Conservation (phyloP, 2,888 invertebrate species). For the Taenaris catops region DNA sequence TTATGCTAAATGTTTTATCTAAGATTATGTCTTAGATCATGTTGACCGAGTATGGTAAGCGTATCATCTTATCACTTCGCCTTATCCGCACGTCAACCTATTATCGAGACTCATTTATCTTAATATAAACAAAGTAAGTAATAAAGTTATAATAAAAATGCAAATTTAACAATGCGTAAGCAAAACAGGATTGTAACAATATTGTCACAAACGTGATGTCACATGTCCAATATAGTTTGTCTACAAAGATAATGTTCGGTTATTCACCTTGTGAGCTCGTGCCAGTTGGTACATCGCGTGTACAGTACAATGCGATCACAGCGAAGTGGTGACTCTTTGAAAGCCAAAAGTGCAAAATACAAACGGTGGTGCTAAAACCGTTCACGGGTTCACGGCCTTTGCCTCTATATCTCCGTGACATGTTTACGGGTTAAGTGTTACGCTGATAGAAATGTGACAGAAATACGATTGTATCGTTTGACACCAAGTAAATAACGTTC, state of each 20-base stretch:
- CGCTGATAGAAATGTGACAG: constrained; percentile 25
- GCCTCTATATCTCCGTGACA: constrained; percentile 38
- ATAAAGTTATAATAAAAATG: too few relatives aligned
- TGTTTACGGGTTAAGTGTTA: constrained; percentile 37
- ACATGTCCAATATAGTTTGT: constrained; percentile 61
- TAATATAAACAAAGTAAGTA: too few relatives aligned
- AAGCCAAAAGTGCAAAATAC: constrained; percentile 51
- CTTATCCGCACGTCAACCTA: too few relatives aligned
- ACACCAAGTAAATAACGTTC: too few relatives aligned
- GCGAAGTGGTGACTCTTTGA: constrained; percentile 44
- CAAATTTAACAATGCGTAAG: too few relatives aligned
- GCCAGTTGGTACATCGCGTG: constrained; percentile 50
- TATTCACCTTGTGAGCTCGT: constrained; percentile 54
- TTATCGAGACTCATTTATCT: too few relatives aligned
- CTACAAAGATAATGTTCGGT: constrained; percentile 63
- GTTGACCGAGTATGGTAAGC: too few relatives aligned
- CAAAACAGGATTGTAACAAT: too few relatives aligned
- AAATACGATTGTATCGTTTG: constrained; percentile 3
- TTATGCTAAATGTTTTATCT: too few relatives aligned
- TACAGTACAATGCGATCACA: constrained; percentile 46
- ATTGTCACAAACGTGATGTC: constrained; percentile 63
- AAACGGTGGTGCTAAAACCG: constrained; percentile 23
- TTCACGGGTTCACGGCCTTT: constrained; percentile 38
- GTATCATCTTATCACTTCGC: too few relatives aligned
- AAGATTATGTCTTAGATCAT: too few relatives aligned